Conservation (phyloP, 2,888 invertebrate genomes). For the Herminia tarsipennalis region DNA sequence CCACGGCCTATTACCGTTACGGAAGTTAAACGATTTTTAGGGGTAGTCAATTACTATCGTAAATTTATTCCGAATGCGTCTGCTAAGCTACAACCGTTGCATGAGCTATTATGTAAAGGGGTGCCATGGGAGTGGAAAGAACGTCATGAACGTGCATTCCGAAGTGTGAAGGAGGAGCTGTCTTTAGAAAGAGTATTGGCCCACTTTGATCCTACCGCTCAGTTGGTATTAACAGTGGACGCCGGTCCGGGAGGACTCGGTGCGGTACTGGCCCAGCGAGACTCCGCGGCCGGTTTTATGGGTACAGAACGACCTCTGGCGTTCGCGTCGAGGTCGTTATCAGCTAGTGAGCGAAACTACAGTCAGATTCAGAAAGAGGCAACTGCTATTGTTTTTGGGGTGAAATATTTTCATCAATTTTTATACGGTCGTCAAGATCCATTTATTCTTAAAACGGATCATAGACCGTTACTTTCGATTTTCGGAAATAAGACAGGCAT, state of each 20-base stretch:
- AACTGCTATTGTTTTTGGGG: neutral
- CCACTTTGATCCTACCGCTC: conserved; percentile 19
- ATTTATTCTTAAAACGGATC: neutral
- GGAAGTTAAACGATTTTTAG: conserved; percentile 10
- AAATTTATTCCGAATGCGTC: conserved; percentile 12
- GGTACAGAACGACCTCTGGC: neutral
- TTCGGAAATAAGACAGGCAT: too few species aligned
- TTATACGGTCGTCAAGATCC: too few species aligned
- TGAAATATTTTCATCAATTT: neutral
- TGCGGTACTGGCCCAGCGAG: neutral
- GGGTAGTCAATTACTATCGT: conserved; percentile 10
- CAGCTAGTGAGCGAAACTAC: neutral
- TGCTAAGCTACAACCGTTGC: conserved; percentile 2
- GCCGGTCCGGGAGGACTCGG: conserved; percentile 1
- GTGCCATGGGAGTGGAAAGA: conserved; percentile 16
- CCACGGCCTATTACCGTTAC: conserved; percentile 5
- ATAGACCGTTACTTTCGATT: neutral
- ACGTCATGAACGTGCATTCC: conserved; percentile 11
- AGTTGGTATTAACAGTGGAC: conserved; percentile 1
- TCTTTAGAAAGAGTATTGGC: conserved; percentile 24
- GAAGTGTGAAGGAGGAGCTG: conserved; percentile 15
- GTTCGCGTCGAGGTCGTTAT: neutral
- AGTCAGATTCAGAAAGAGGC: neutral
- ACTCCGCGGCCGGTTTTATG: neutral
- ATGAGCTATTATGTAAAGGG: conserved; percentile 4